Conservation (phyloP, 2,797 vertebrate species). For the Betta splendens region DNA sequence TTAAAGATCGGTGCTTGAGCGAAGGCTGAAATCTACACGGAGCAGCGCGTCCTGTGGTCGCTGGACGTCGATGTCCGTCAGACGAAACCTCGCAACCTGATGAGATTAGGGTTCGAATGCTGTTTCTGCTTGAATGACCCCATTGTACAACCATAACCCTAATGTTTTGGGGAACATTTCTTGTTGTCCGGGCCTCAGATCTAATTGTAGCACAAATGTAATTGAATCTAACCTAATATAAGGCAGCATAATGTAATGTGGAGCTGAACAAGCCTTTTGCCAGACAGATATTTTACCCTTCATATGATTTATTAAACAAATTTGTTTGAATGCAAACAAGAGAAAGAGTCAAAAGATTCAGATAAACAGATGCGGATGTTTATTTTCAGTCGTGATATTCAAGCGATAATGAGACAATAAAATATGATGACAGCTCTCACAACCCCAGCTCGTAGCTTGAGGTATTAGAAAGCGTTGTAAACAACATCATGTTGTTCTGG, state of each 20-base stretch:
- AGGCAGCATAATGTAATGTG: slow-evolving; percentile 11
- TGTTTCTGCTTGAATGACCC: slow-evolving; percentile 8
- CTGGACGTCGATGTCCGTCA: slow-evolving; percentile 1
- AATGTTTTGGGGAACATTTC: slow-evolving; percentile 4
- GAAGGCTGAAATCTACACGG: not conserved
- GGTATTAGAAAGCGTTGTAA: slow-evolving; percentile 13
- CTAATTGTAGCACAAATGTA: slow-evolving; percentile 18
- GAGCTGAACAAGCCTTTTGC: not conserved
- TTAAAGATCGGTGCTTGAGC: not conserved
- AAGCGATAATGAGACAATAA: slow-evolving; percentile 9
- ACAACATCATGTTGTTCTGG: slow-evolving; percentile 9
- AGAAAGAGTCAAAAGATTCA: not conserved
- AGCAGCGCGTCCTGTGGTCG: not conserved
- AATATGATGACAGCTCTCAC: not conserved
- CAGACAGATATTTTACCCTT: slow-evolving; percentile 12
- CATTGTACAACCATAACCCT: not conserved
- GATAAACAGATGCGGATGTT: not conserved
- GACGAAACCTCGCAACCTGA: slow-evolving; percentile 5
- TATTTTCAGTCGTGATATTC: not conserved
- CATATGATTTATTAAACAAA: not conserved
- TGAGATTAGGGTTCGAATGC: slow-evolving; percentile 17
- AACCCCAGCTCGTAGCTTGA: not conserved
- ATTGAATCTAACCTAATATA: slow-evolving; percentile 26
- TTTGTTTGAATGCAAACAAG: slow-evolving; percentile 4
- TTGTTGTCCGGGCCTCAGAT: slow-evolving; percentile 10